phyloP scores from a whole-genome alignment of 1,140 invertebrate genomes.

The Riptortus pedestris region DNA sequence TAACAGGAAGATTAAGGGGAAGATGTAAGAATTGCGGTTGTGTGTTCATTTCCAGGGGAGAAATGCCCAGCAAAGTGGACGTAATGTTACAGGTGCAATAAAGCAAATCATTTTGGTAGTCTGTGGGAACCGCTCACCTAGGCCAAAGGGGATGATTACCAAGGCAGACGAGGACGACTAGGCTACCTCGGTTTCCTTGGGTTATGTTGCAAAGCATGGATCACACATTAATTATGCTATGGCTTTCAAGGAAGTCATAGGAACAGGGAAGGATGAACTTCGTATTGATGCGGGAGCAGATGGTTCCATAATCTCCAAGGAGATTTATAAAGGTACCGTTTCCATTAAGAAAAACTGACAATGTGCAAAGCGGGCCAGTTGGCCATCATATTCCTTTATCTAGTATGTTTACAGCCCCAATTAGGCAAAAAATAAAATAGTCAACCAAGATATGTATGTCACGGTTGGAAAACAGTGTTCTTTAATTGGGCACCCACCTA shows the following conservation, averaged over 20 bases:
- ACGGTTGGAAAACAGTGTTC: neutral
- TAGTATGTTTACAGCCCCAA: neutral
- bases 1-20: neutral
- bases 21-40: neutral
- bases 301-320: neutral
- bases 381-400: neutral
- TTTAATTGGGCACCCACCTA: neutral
- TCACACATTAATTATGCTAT: neutral
- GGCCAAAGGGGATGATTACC: neutral
- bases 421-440: neutral
- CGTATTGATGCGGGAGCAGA: neutral
- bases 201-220: neutral
- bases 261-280: neutral
- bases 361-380: too few relatives aligned
- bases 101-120: neutral
- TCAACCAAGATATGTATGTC: neutral
- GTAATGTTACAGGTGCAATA: neutral
- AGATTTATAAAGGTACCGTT: neutral
- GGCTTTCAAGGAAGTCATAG: neutral
- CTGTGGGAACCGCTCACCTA: neutral
- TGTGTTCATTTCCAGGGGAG: neutral
- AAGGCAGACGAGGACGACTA: neutral
- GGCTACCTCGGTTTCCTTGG: neutral
- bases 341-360: neutral
- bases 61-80: neutral